A percentile compares a stretch with the other conserved stretches of the same genome.
Conservation (phyloP, 2,888 invertebrate species). For the Mesorhabditis spiculigera region DNA sequence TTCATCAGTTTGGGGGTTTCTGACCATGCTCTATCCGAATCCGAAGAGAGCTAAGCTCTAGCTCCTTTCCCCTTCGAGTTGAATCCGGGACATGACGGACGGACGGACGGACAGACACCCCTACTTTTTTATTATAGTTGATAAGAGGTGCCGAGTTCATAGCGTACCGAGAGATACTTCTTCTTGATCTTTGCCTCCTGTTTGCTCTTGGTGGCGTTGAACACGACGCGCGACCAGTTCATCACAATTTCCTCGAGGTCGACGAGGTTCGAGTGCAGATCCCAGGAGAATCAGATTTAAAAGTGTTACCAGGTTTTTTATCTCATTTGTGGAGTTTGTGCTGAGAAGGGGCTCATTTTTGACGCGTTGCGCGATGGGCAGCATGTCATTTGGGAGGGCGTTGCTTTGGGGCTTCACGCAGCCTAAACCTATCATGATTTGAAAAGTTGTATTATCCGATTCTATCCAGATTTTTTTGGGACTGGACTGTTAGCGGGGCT, state of each 20-base stretch:
- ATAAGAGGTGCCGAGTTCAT: not conserved
- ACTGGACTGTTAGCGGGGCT: too few relatives aligned
- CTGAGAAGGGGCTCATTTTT: not conserved
- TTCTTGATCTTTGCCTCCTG: conserved; percentile 50
- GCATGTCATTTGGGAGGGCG: not conserved
- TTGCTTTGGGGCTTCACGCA: not conserved
- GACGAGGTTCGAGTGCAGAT: conserved; percentile 29
- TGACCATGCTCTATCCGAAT: too few relatives aligned
- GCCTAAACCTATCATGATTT: not conserved
- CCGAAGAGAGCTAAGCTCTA: too few relatives aligned
- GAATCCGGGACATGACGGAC: too few relatives aligned
- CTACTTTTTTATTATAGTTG: too few relatives aligned
- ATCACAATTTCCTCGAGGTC: conserved; percentile 55
- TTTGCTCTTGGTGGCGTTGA: conserved; percentile 57
- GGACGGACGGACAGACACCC: too few relatives aligned
- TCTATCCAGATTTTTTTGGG: too few relatives aligned
- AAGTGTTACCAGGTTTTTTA: too few relatives aligned
- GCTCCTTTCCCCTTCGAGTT: too few relatives aligned
- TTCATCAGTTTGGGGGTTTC: too few relatives aligned
- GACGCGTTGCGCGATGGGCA: not conserved
- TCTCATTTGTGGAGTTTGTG: not conserved
- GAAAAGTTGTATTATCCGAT: too few relatives aligned
- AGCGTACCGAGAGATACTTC: conserved; percentile 35
- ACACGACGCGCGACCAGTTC: conserved; percentile 60
- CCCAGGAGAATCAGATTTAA: too few relatives aligned